phyloP scores from a whole-genome alignment of 2,888 invertebrate genomes.

The Philereme transversata region DNA sequence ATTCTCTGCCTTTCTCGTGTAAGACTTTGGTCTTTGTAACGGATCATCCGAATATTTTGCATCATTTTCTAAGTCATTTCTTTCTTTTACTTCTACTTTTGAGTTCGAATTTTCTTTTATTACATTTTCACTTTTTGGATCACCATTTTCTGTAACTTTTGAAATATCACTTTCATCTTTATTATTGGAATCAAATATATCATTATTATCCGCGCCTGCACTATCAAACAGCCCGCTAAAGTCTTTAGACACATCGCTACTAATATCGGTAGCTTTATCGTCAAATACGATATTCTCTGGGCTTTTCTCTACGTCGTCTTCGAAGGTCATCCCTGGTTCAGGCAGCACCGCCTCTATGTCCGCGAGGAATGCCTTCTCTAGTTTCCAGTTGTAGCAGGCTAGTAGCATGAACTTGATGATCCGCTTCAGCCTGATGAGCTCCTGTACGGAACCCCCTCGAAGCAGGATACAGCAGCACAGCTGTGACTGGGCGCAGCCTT shows the following conservation, averaged over 20 bases:
- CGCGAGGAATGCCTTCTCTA: conserved; percentile 96
- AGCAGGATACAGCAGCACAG: conserved; percentile 94
- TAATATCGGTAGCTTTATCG: conserved; percentile 1
- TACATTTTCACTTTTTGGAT: conserved; percentile 15
- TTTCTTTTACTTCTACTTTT: conserved; percentile 21
- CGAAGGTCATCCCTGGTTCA: conserved; percentile 70
- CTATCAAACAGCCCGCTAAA: conserved; percentile 4
- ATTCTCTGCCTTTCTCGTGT: conserved; percentile 64
- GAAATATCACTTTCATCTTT: conserved; percentile 11
- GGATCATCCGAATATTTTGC: conserved; percentile 49
- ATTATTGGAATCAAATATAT: conserved; percentile 19
- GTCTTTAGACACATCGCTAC: background rate
- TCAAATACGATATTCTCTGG: background rate
- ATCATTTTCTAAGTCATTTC: conserved; percentile 34
- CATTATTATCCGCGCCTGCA: conserved; percentile 7
- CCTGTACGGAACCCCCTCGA: conserved; percentile 89
- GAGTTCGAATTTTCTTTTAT: background rate
- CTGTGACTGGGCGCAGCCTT: conserved; percentile 92
- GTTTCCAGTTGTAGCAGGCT: conserved; percentile 94
- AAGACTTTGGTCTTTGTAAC: conserved; percentile 53
- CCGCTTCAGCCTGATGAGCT: conserved; percentile 92
- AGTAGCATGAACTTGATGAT: conserved; percentile 92
- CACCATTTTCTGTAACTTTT: conserved; percentile 11
- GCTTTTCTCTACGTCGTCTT: conserved; percentile 48
- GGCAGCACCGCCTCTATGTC: conserved; percentile 87